Evolutionary conservation across 2,113 vertebrate genomes (phyloP).

Genomic region (Sander vitreus): DNA sequence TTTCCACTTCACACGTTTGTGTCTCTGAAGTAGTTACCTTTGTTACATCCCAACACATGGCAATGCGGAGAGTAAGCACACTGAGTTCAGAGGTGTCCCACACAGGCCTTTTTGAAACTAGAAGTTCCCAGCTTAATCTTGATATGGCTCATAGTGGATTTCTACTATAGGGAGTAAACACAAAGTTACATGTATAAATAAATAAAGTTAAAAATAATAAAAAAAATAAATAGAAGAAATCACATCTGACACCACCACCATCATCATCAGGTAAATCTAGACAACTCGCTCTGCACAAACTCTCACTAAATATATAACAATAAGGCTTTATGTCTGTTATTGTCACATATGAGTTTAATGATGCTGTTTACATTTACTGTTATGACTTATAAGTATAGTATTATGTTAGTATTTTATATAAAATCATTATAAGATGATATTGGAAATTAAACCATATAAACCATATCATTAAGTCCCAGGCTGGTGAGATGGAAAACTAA

Average conservation of each 20-base stretch:
- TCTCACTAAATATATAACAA: neutral
- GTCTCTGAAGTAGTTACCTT: slow-evolving; percentile 3
- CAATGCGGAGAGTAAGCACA: neutral
- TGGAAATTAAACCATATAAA: neutral
- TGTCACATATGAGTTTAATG: neutral
- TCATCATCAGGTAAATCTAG: slow-evolving; percentile 23
- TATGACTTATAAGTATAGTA: no score
- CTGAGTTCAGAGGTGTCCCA: neutral
- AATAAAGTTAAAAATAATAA: no score
- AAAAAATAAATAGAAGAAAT: slow-evolving; percentile 7
- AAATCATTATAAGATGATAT: neutral
- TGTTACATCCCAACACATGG: slow-evolving; percentile 27
- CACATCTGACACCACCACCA: slow-evolving; percentile 23
- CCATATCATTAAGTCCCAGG: no score
- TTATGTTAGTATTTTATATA: neutral
- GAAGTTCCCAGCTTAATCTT: slow-evolving; percentile 14
- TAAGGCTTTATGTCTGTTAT: neutral
- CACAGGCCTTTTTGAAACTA: neutral
- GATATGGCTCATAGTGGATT: slow-evolving; percentile 36
- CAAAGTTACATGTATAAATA: neutral
- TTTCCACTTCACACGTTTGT: neutral
- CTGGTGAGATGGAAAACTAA: no score
- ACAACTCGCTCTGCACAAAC: neutral
- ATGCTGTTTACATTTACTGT: neutral
- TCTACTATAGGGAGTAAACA: slow-evolving; percentile 30